Base-by-base conservation (phyloP, 2,113 vertebrate species). In the Centrocercus urophasianus region DNA sequence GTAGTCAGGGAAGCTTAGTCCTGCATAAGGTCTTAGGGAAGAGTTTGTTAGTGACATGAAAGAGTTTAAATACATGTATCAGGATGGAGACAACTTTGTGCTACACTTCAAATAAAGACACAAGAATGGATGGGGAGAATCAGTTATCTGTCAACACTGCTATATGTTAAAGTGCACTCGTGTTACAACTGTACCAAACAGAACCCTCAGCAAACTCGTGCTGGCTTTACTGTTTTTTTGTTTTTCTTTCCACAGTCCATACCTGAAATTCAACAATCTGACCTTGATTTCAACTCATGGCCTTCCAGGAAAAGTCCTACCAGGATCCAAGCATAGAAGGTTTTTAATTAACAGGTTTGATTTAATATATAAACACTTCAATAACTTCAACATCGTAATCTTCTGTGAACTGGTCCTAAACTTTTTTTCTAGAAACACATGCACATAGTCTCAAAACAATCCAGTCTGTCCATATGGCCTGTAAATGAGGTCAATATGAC, bases 271-370 rank as follows among this genome's bases (percentile, higher is more conserved):
- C 98, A 99, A 98, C 97, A 99, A 98, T 88, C 98, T 99, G 87
- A 99, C 98, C 60, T 97, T 99, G 96, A 97, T 99, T 97, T 99
- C 99, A 42, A 97, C 97, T 9, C 98, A 98, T 2, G 99, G 99
- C 87, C 97, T 98, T 95, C 98, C 98, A 60, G 97, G 97, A 42
- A 95, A 97, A 93, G 86, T 88, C n/a, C 64, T 66, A 82, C 80
- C 60, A 20, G 82, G 42, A 59, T 88, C 88, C 40, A 91, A 97
- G 48, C 88, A 98, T 11, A 88, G 90, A 45, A 97, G 95, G 21
- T 99, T 99, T 96, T 97, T 99, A 97, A 97, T 98, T 94, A 98
- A 97, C 83, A 99, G 99, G 99, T 99, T 97, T 97, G 97, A 50
- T 83, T 92, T 83, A 79, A 65, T 70, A 85, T 81, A 64, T 79